Conservation (phyloP, 2,888 invertebrate species). For the Boloria euphrosyne region DNA sequence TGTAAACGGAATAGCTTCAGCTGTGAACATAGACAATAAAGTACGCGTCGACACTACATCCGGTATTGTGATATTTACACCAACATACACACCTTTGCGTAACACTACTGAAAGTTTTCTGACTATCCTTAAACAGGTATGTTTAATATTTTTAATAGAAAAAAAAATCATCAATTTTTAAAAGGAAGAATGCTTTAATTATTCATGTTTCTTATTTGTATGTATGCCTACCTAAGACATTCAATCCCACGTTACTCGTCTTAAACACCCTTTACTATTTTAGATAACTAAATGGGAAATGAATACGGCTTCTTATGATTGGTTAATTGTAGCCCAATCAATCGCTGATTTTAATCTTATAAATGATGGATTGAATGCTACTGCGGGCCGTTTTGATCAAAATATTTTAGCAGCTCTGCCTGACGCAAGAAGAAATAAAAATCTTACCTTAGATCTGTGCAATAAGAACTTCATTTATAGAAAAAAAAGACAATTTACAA, state of each 20-base stretch:
- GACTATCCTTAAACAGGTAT: slow-evolving; percentile 38
- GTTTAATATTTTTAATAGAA: too few relatives aligned
- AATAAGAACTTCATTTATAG: slow-evolving; percentile 60
- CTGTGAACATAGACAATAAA: slow-evolving; percentile 47
- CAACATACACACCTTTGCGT: slow-evolving; percentile 40
- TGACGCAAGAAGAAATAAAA: slow-evolving; percentile 25
- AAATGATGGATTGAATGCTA: slow-evolving; percentile 60
- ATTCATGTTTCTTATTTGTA: background rate
- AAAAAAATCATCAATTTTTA: background rate
- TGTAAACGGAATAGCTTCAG: slow-evolving; percentile 66
- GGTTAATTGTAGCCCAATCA: slow-evolving; percentile 61
- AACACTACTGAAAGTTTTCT: slow-evolving; percentile 48
- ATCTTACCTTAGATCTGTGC: slow-evolving; percentile 50
- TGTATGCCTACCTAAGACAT: background rate
- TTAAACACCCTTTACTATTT: slow-evolving; percentile 39
- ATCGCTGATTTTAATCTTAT: slow-evolving; percentile 55
- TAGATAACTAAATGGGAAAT: slow-evolving; percentile 61
- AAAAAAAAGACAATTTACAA: slow-evolving; percentile 26
- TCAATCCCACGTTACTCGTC: background rate
- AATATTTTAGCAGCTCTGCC: slow-evolving; percentile 62
- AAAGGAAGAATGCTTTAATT: background rate
- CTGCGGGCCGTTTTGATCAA: slow-evolving; percentile 68
- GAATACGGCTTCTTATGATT: slow-evolving; percentile 65
- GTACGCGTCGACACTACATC: slow-evolving; percentile 48
- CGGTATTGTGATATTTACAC: slow-evolving; percentile 59